phyloP scores from a whole-genome alignment of 2,888 invertebrate species.

The Miltochrista miniata region DNA sequence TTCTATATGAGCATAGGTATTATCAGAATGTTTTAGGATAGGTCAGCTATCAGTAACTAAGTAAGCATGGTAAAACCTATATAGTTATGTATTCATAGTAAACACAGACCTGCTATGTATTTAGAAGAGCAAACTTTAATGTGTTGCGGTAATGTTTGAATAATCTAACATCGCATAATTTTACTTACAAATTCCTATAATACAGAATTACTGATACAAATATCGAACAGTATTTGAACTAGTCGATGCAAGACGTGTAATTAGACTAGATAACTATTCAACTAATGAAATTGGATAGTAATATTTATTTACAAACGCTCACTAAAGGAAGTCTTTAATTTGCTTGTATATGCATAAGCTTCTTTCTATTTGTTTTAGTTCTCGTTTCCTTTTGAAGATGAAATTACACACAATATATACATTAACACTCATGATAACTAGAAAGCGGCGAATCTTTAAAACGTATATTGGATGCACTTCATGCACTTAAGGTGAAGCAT shows the following conservation, averaged over 20 bases:
- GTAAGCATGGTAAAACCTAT: too few relatives aligned
- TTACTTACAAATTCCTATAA: slow-evolving; percentile 6
- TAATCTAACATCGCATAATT: slow-evolving; percentile 5
- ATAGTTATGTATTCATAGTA: not conserved
- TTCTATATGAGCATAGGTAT: too few relatives aligned
- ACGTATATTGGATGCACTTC: slow-evolving; percentile 4
- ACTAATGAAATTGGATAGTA: slow-evolving; percentile 8
- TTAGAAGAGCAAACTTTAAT: not conserved
- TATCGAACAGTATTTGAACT: not conserved
- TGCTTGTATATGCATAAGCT: slow-evolving; percentile 28
- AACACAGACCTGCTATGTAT: too few relatives aligned
- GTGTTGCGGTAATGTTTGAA: slow-evolving; percentile 6
- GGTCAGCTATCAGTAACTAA: too few relatives aligned
- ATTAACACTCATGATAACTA: slow-evolving; percentile 10
- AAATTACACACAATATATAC: slow-evolving; percentile 19
- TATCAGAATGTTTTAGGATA: too few relatives aligned
- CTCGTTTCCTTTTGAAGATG: slow-evolving; percentile 22
- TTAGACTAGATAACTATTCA: not conserved
- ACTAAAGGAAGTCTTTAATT: slow-evolving; percentile 24
- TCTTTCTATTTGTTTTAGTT: slow-evolving; percentile 24
- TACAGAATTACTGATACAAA: not conserved
- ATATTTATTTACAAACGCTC: slow-evolving; percentile 19
- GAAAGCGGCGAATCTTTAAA: slow-evolving; percentile 16
- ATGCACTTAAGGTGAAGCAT: slow-evolving; percentile 8
- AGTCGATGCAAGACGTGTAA: slow-evolving; percentile 2